Base-by-base conservation (phyloP, 2,113 vertebrate genomes). In the Sinosuthora webbiana region DNA sequence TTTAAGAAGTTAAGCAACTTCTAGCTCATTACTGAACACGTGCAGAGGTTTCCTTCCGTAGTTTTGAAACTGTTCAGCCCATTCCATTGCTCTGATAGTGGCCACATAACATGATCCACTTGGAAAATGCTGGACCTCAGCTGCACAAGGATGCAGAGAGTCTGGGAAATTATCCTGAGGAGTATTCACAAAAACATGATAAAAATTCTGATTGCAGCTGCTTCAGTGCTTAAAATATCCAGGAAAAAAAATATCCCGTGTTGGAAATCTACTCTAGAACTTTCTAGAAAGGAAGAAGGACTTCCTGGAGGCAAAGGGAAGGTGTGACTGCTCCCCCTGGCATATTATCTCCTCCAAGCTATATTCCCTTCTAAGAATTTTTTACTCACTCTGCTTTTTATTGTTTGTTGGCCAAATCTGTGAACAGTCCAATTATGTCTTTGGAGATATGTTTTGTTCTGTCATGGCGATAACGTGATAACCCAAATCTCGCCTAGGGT, bases 221-320 rank as follows among this genome's bases (percentile, higher is more conserved):
- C 19, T 79, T 85, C 33, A 30, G 18, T n/a, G 4, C 16, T 76
- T 88, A 49, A 85, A 79, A 82, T 60, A 55, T 1, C 3, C 1
- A 2, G 28, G 31, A 73, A 68, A 81, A 68, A 81, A 83, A 60
- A 27, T 17, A 27, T 2, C 11, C 3, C 0, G 0, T 55, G 33
- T 25, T 67, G 37, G 22, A 69, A 11, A 64, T 62, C 19, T 52
- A 59, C 41, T 35, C 4, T 13, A 47, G 44, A n/a, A 28, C 50
- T 68, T 94, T 63, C 76, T 41, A 42, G 52, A 62, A 49, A 79
- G 57, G 18, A 78, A 20, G 65, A 92, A 47, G 10, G 6, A 17
- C 22, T 76, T 70, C 24, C 19, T 53, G 50, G 31, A 60, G 28
- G 52, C 22, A 69, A 89, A 78, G 24, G 39, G 15, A 65, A 88